A percentile compares a stretch with the other conserved stretches of the same genome.
These are phyloP conservation scores for Abrostola triplasia DNA, from an alignment of 2,888 invertebrate genomes.

Conservation along the genomic window DNA sequence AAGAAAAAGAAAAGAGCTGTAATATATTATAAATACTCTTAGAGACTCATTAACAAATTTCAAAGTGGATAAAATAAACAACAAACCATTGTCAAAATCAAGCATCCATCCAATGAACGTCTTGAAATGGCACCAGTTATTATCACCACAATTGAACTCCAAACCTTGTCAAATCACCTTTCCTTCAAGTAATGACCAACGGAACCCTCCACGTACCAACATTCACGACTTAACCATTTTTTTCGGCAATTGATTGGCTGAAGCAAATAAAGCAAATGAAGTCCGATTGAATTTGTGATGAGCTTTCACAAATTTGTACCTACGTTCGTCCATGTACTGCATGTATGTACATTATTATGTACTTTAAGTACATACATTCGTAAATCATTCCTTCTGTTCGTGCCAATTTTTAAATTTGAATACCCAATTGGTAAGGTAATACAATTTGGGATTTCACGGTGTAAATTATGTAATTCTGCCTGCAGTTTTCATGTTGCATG, in stretches of 20 bases:
- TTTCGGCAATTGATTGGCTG: conserved; percentile 84
- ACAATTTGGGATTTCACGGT: background rate
- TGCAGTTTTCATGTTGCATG: too few relatives aligned
- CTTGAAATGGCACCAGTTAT: too few relatives aligned
- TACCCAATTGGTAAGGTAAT: background rate
- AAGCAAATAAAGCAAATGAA: conserved; percentile 82
- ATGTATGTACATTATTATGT: conserved; percentile 3
- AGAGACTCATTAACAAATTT: too few relatives aligned
- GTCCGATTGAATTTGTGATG: conserved; percentile 83
- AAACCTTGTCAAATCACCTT: background rate
- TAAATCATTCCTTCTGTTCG: background rate
- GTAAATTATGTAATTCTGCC: too few relatives aligned
- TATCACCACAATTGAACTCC: background rate
- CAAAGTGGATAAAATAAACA: too few relatives aligned
- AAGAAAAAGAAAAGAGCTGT: too few relatives aligned
- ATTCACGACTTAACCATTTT: conserved; percentile 61
- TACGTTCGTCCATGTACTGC: conserved; percentile 44
- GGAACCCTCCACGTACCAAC: conserved; percentile 52
- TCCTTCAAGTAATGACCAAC: conserved; percentile 24
- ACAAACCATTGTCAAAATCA: too few relatives aligned
- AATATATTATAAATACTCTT: too few relatives aligned
- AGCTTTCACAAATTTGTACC: conserved; percentile 76
- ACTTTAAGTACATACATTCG: background rate
- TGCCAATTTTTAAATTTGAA: background rate
- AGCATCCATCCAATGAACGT: too few relatives aligned